These are phyloP conservation scores for Heliconius cydno DNA, from an alignment of 2,888 invertebrate species.

Conservation along the genomic window DNA sequence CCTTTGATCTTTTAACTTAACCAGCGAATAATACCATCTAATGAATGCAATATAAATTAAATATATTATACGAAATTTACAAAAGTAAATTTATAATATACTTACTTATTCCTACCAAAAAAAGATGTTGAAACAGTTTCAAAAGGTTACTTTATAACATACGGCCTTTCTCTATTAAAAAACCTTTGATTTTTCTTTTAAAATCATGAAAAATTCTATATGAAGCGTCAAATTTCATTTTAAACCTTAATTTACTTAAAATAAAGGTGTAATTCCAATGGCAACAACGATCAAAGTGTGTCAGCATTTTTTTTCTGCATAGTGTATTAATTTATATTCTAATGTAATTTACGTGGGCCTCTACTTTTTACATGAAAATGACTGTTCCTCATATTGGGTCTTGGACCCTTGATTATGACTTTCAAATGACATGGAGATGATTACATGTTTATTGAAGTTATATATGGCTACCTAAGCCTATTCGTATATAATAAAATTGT, in stretches of 20 bases:
- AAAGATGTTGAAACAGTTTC: slow-evolving; percentile 22
- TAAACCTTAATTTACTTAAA: not conserved
- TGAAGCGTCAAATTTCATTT: not conserved
- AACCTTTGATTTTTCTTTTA: slow-evolving; percentile 43
- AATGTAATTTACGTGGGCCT: slow-evolving; percentile 78
- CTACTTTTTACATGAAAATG: slow-evolving; percentile 47
- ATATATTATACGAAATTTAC: slow-evolving; percentile 10
- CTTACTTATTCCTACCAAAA: slow-evolving; percentile 11
- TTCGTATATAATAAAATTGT: no score
- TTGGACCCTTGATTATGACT: slow-evolving; percentile 25
- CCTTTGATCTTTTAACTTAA: not conserved
- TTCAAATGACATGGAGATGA: slow-evolving; percentile 51
- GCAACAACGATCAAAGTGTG: slow-evolving; percentile 42
- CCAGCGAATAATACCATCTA: not conserved
- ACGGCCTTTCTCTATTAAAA: slow-evolving; percentile 41
- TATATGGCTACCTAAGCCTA: no score
- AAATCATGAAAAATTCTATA: slow-evolving; percentile 38
- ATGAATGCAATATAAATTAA: slow-evolving; percentile 24
- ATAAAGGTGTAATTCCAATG: slow-evolving; percentile 39
- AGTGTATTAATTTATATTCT: slow-evolving; percentile 80
- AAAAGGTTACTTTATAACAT: slow-evolving; percentile 25
- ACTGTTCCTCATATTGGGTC: slow-evolving; percentile 24
- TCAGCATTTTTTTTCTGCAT: slow-evolving; percentile 59
- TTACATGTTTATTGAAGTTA: not conserved
- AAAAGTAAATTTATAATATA: slow-evolving; percentile 15